Conservation (phyloP, 2,797 vertebrate species). For the Cottoperca gobio region DNA sequence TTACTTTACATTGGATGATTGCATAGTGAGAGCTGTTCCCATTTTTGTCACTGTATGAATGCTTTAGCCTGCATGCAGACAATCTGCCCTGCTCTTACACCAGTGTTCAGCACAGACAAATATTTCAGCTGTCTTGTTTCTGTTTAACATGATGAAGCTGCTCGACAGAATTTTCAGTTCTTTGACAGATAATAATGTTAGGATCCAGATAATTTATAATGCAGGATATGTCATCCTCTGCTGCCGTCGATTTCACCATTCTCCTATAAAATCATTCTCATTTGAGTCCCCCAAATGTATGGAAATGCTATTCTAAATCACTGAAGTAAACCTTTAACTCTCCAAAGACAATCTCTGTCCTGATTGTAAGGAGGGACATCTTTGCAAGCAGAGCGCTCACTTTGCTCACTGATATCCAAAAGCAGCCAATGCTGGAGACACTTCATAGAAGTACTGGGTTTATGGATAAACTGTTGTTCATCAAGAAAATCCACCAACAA, state of each 20-base stretch:
- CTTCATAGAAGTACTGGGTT: neutral
- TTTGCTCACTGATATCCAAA: neutral
- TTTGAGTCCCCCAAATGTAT: neutral
- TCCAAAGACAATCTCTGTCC: neutral
- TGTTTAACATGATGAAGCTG: neutral
- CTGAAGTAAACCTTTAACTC: constrained; percentile 1
- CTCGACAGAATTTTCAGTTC: neutral
- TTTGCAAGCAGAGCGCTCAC: neutral
- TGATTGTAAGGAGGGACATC: neutral
- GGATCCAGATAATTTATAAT: neutral
- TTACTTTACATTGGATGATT: no score
- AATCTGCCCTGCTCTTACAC: neutral
- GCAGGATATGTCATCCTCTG: neutral
- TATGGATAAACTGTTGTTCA: neutral
- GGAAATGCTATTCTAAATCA: neutral
- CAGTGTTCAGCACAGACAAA: no score
- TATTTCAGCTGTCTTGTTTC: neutral
- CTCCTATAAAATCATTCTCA: no score
- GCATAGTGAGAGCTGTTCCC: neutral
- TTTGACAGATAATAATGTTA: neutral
- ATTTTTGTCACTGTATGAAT: neutral
- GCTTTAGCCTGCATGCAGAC: neutral
- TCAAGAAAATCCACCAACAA: neutral
- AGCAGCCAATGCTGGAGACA: neutral
- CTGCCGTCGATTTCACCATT: neutral